Evolutionary conservation across 1,140 invertebrate species (phyloP), one percentile per base, ranked within the genome.

Genomic region (Plodia interpunctella): DNA sequence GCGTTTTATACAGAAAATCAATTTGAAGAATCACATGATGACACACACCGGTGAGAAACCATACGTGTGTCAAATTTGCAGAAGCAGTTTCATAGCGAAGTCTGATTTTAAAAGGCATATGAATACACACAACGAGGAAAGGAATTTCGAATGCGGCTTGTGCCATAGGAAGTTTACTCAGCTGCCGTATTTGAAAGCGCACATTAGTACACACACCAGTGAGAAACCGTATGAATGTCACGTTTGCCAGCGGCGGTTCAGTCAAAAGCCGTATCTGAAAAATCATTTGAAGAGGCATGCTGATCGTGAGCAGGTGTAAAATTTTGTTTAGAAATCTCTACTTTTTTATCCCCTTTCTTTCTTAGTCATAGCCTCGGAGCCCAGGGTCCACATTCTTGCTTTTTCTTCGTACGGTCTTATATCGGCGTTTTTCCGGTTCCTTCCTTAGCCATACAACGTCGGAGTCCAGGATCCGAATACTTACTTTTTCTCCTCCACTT

Each of bases 141-240:
- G 21, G 19, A 20, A 20, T 53, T 53, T 25, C n/a, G 51, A 53
- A 15, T 53, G 51, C 19, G n/a, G 5, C 5, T 25, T 53, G n/a
- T 53, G 51, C 19, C 51, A 53, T 20, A 25, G 21, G 5, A 6
- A 20, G 21, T 53, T 20, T 53, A 53, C 19, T 2, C 19, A 53
- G 25, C 20, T 25, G 21, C n/a, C 15, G 19, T 20, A 53, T 53
- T 38, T 19, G 13, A 38, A 53, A 53, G 21, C 21, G n/a, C 51
- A 53, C 25, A 10, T 53, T 10, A 13, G 20, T 9, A 53, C 51
- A n/a, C 51, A 53, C 13, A 53, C 19, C 4, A 25, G 51, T 25
- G 51, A 53, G 20, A 53, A 53, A 25, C 93, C 92, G 0, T 94
- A 92, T 61, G 90, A 91, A 8, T 95, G 94, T 76, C 92, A 91